Evolutionary conservation across 2,888 invertebrate genomes (phyloP).

Genomic region (Ennomos quercinarius): DNA sequence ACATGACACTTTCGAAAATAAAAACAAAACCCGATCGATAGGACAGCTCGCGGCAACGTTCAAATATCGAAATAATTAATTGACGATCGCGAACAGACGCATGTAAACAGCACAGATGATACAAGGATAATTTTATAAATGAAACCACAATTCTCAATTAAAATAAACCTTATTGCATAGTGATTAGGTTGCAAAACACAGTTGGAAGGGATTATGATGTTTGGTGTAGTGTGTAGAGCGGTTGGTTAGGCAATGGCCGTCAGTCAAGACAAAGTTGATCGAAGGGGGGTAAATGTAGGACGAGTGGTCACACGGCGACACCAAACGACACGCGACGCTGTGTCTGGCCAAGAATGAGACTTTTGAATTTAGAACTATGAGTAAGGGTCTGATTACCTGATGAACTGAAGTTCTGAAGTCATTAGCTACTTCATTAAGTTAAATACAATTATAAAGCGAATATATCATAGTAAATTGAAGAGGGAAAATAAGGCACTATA

Average conservation of each 20-base stretch:
- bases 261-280: slow-evolving; percentile 71
- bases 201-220: slow-evolving; percentile 46
- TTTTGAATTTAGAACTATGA: too few relatives aligned
- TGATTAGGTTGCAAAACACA: slow-evolving; percentile 45
- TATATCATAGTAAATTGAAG: too few relatives aligned
- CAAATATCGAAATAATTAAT: slow-evolving; percentile 81
- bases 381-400: too few relatives aligned
- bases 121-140: slow-evolving; percentile 57
- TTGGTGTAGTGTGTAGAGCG: slow-evolving; percentile 70
- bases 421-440: too few relatives aligned
- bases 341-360: too few relatives aligned
- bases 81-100: slow-evolving; percentile 71
- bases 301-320: slow-evolving; percentile 48
- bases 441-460: too few relatives aligned
- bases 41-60: slow-evolving; percentile 71
- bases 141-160: slow-evolving; percentile 35
- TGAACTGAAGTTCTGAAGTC: too few relatives aligned
- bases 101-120: slow-evolving; percentile 74
- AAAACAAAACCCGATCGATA: slow-evolving; percentile 42
- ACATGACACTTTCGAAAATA: slow-evolving; percentile 37
- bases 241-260: slow-evolving; percentile 80
- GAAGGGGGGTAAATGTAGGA: slow-evolving; percentile 82
- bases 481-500: too few relatives aligned
- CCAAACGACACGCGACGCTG: background rate
- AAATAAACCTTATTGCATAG: slow-evolving; percentile 57